Percentiles rank a stretch among this genome's conserved stretches.
phyloP scores from a whole-genome alignment of 1,140 invertebrate species.

The Pachypsylla venusta region DNA sequence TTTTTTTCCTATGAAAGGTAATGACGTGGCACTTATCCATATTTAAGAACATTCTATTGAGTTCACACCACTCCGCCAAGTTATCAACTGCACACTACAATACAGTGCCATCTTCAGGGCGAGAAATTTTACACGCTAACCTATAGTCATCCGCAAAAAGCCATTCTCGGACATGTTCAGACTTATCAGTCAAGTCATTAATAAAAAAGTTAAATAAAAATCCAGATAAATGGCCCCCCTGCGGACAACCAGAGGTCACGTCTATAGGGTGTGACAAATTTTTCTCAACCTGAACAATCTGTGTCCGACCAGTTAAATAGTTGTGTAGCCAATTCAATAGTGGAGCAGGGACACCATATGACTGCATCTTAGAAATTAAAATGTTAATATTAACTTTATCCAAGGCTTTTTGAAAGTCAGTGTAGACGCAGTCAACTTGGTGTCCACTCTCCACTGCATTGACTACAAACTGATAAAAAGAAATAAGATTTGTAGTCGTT shows the following conservation, averaged over 20 bases:
- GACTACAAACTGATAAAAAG: background rate
- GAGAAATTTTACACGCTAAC: background rate
- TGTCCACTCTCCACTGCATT: background rate
- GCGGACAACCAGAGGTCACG: conserved; percentile 6
- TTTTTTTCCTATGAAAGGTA: background rate
- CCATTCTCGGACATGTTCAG: background rate
- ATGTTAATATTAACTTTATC: conserved; percentile 12
- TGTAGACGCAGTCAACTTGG: conserved; percentile 14
- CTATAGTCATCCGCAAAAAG: background rate
- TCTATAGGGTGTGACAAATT: background rate
- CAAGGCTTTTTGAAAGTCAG: conserved; percentile 15
- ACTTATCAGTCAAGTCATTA: conserved; percentile 4
- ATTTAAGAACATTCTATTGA: background rate
- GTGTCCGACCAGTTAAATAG: background rate
- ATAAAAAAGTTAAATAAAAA: conserved; percentile 8
- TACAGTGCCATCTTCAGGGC: background rate
- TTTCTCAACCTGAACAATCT: background rate
- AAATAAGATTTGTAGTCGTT: conserved; percentile 12
- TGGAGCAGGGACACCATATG: background rate
- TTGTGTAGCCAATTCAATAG: conserved; percentile 2
- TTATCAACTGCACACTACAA: background rate
- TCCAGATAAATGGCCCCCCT: conserved; percentile 1
- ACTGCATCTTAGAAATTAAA: background rate
- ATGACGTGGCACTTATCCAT: background rate
- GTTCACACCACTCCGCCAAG: background rate